phyloP scores from a whole-genome alignment of 2,888 invertebrate genomes.

The Amorpha juglandis region DNA sequence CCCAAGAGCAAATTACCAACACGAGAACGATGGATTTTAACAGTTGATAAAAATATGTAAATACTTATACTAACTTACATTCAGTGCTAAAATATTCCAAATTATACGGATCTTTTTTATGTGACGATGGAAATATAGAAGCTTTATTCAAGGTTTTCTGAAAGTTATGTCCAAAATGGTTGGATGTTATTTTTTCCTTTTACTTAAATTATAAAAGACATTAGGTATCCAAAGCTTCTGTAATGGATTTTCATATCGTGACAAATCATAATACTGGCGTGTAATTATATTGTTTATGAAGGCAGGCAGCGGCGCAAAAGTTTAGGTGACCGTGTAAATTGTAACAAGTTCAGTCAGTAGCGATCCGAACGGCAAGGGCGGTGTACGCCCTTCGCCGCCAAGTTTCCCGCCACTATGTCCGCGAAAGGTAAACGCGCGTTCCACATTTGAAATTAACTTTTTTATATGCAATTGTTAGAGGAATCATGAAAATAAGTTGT shows the following conservation, averaged over 20 bases:
- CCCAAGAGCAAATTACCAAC: no score
- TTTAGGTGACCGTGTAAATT: neutral
- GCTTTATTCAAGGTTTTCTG: neutral
- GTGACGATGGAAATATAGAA: neutral
- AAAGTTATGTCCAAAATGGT: neutral
- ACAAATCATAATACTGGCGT: neutral
- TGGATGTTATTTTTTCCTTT: neutral
- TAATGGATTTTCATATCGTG: neutral
- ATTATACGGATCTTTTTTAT: neutral
- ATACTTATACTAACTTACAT: no score
- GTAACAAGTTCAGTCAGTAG: conserved; percentile 53
- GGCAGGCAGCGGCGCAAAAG: neutral
- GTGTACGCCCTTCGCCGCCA: conserved; percentile 54
- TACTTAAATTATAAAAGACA: neutral
- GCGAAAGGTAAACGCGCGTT: conserved; percentile 62
- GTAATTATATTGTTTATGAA: neutral
- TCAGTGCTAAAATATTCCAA: no score
- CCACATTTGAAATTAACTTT: conserved; percentile 26
- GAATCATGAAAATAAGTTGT: neutral
- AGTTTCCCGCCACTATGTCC: conserved; percentile 72
- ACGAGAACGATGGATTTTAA: no score
- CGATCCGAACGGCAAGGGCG: conserved; percentile 48
- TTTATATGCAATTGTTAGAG: neutral
- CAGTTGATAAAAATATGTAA: no score
- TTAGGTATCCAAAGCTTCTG: neutral